Base-by-base conservation (phyloP, 2,113 vertebrate genomes). In the Cygnus atratus region DNA sequence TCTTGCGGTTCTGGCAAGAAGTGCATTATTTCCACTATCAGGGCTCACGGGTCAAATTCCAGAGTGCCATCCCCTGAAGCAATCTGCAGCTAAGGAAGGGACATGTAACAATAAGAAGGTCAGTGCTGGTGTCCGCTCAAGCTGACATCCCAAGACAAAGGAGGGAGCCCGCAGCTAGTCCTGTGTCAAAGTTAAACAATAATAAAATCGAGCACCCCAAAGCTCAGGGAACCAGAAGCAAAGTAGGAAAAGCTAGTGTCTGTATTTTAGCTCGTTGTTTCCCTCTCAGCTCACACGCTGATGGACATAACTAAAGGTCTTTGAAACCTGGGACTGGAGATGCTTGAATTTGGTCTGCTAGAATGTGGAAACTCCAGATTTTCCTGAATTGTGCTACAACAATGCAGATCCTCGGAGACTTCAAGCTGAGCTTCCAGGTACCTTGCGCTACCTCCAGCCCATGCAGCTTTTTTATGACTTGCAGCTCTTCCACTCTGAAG, bases 31-130 rank as follows among this genome's bases (percentile, higher is more conserved):
- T 88, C 89, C 94, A 90, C 92, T 96, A 93, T 97, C 97, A 85
- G 71, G 88, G 92, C 93, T 93, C 65, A 19, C 4, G 72, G 96
- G 97, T 96, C 97, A 97, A 97, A 97, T 93, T 97, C 97, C 97
- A 97, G 92, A 84, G 87, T 88, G 87, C 87, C 87, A 76, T 89
- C 80, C 93, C 80, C 92, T 93, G 89, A 93, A 82, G 95, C 92
- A 95, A 97, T 96, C 92, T 76, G 4, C 62, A 44, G 77, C 91
- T 15, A 24, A 24, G 55, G 88, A 57, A 75, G 90, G 67, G 48
- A 62, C 46, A n/a, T 66, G 80, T 43, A 48, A 95, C 94, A 96
- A 86, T 95, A 84, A 87, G 72, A 15, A 44, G 24, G 87, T 58
- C 75, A 0, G 2, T 35, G 91, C 81, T 44, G 77, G 17, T 90